These are phyloP conservation scores for Xenus cinereus DNA, from an alignment of 2,113 vertebrate species.

Conservation along the genomic window DNA sequence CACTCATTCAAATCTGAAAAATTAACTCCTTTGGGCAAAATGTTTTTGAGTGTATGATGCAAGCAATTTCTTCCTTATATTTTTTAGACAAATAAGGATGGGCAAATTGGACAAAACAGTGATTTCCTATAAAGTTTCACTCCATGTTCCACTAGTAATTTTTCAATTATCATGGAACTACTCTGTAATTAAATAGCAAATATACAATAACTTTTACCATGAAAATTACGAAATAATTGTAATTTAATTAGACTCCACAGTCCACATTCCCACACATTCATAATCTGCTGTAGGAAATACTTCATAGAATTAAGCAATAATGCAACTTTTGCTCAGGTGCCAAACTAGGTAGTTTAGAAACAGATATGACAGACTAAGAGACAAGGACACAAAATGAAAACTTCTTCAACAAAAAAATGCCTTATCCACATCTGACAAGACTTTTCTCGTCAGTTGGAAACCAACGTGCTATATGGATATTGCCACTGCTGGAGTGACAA, in stretches of 20 bases:
- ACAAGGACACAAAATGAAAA: background rate
- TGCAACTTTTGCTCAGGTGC: background rate
- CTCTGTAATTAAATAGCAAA: background rate
- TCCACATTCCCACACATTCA: background rate
- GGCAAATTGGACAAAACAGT: background rate
- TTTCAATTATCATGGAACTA: background rate
- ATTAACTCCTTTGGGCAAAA: background rate
- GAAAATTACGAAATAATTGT: background rate
- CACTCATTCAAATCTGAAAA: background rate
- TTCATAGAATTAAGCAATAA: background rate
- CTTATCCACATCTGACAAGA: background rate
- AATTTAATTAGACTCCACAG: background rate
- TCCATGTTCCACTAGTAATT: background rate
- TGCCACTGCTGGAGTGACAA: background rate
- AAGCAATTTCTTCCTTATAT: background rate
- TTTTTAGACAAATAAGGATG: background rate
- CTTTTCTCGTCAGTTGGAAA: background rate
- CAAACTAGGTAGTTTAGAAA: background rate
- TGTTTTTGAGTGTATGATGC: background rate
- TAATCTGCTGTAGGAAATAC: background rate
- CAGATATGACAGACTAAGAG: background rate
- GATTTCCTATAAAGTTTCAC: background rate
- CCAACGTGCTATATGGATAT: background rate
- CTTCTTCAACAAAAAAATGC: background rate
- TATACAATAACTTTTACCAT: background rate